Base-by-base conservation (phyloP, 1,140 invertebrate species). In the Musca domestica region DNA sequence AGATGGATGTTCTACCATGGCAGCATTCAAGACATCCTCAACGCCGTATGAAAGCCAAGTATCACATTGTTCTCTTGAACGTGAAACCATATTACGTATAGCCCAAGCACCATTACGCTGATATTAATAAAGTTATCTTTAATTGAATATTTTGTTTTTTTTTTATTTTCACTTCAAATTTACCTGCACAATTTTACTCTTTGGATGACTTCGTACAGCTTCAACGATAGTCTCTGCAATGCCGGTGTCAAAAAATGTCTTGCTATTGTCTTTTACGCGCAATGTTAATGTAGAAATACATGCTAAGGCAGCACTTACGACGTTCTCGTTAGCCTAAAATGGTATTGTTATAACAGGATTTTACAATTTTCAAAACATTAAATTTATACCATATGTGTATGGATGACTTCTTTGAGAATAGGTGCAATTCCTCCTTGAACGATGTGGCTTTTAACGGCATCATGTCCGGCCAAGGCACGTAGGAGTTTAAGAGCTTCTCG, bases 41-140 rank as follows among this genome's bases (percentile, higher is more conserved):
- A 89, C 85, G 2, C 91, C 91, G 47, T 90, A 83, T 19, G 87
- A 86, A 12, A 93, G 74, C 75, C 95, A 93, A 71, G 87, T 86
- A 6, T 83, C 74, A 64, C 87, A 87, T 73, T 93, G 87, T 10
- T 91, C 86, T 52, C 87, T 87, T 73, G 87, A 91, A 65, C 93
- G 83, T 0, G 91, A 89, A 0, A 94, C 92, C 86, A 95, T 90
- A 79, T 96, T 95, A 19, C 94, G 84, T 22, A 95, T 88, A 1
- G 92, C 92, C 89, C 92, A 93, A 73, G 91, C 90, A 0, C 86
- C 92, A 74, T 92, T 88, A 83, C 90, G 90, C 86, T 92, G 12
- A 12, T 27, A 34, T 46, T 3, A 66, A 20, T 17, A 0, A 67
- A 17, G 6, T 6, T 41, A 17, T n/a, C 49, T 47, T 58, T 49